Percentiles rank a stretch among this genome's conserved stretches.
Conservation (phyloP, 2,797 vertebrate species). For the Epinephelus malabaricus region DNA sequence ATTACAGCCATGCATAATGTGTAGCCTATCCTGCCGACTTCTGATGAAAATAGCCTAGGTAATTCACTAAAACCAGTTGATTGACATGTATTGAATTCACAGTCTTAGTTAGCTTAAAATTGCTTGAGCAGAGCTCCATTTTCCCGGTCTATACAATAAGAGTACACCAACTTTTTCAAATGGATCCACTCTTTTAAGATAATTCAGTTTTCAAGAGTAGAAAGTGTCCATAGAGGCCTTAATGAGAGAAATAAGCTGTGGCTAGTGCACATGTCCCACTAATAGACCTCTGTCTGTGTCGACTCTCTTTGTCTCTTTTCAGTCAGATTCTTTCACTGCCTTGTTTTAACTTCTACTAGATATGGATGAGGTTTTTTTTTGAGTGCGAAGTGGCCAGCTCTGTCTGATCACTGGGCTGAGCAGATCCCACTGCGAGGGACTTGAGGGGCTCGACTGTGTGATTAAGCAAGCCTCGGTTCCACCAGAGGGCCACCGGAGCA, state of each 20-base stretch:
- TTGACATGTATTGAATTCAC: no score
- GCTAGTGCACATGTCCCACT: conserved; percentile 29
- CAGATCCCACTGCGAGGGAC: conserved; percentile 81
- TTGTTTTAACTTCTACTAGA: conserved; percentile 59
- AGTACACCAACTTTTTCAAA: not conserved
- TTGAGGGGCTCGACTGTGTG: conserved; percentile 84
- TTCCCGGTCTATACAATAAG: not conserved
- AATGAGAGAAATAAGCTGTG: conserved; percentile 14
- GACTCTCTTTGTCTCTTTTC: conserved; percentile 23
- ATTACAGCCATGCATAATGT: no score
- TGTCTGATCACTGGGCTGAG: conserved; percentile 80
- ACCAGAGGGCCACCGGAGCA: conserved; percentile 86
- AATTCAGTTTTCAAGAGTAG: not conserved
- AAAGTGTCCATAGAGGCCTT: not conserved
- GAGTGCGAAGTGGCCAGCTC: conserved; percentile 63
- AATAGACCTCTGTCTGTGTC: conserved; percentile 30
- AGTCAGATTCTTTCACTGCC: conserved; percentile 44
- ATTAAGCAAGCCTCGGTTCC: conserved; percentile 86
- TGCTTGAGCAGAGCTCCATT: not conserved
- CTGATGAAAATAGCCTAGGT: no score
- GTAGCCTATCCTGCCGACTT: no score
- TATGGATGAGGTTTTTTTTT: conserved; percentile 53
- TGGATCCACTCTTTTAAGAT: not conserved
- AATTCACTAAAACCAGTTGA: no score
- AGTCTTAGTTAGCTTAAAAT: no score